Conservation (phyloP, 2,113 vertebrate species). For the Python bivittatus region DNA sequence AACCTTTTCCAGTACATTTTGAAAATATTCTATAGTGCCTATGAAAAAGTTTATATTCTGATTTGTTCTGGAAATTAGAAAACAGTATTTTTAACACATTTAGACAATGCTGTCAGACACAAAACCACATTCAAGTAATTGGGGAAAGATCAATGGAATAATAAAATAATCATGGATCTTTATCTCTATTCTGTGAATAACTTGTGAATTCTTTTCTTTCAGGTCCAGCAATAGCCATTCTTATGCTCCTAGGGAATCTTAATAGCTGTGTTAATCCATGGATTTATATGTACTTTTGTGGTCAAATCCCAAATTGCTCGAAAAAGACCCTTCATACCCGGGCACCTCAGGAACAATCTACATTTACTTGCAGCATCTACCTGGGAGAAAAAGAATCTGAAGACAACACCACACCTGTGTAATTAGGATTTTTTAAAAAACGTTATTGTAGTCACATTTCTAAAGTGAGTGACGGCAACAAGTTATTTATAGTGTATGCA, state of each 20-base stretch:
- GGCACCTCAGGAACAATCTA: slow-evolving; percentile 53
- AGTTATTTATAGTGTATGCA: slow-evolving; percentile 4
- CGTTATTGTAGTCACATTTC: not conserved
- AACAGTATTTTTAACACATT: not conserved
- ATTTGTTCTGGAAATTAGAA: not conserved
- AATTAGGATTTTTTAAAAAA: not conserved
- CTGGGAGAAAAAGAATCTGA: slow-evolving; percentile 61
- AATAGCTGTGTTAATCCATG: slow-evolving; percentile 84
- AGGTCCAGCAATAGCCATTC: slow-evolving; percentile 79
- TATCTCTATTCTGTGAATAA: not conserved
- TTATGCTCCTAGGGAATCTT: slow-evolving; percentile 83
- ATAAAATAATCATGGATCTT: slow-evolving; percentile 22
- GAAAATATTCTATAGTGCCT: not conserved
- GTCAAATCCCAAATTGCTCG: slow-evolving; percentile 64
- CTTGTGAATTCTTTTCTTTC: slow-evolving; percentile 46
- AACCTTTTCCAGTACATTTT: not conserved
- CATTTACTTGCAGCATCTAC: slow-evolving; percentile 61
- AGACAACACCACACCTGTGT: slow-evolving; percentile 56
- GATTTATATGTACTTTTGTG: slow-evolving; percentile 85
- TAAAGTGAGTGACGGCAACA: not conserved
- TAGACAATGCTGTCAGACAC: not conserved
- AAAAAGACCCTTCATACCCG: slow-evolving; percentile 49
- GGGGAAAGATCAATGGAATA: not conserved
- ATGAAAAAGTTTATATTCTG: not conserved
- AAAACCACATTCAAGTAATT: not conserved